A percentile compares a stretch with the other conserved stretches of the same genome.
Conservation (phyloP, 1,140 invertebrate species). For the Onthophagus taurus region DNA sequence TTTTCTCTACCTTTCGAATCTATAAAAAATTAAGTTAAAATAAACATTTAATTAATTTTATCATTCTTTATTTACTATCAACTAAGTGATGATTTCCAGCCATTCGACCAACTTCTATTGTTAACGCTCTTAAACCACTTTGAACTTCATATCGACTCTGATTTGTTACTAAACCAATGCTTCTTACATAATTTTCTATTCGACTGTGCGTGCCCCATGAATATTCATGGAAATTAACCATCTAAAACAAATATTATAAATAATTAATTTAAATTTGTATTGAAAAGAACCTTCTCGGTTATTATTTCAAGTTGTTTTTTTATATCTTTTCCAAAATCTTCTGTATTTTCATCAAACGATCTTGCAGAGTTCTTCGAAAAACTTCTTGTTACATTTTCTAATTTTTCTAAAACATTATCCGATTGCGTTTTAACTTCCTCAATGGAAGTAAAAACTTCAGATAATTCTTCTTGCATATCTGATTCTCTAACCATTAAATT, state of each 20-base stretch:
- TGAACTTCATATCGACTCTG: slow-evolving; percentile 44
- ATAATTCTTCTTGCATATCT: slow-evolving; percentile 29
- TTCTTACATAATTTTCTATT: slow-evolving; percentile 41
- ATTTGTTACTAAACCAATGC: slow-evolving; percentile 42
- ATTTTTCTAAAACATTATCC: slow-evolving; percentile 17
- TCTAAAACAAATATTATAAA: slow-evolving; percentile 32
- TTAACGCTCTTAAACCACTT: slow-evolving; percentile 43
- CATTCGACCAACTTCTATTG: slow-evolving; percentile 33
- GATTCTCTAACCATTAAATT: slow-evolving; percentile 20
- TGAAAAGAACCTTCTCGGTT: slow-evolving; percentile 22
- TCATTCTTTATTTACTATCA: slow-evolving; percentile 11
- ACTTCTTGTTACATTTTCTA: slow-evolving; percentile 18
- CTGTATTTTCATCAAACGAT: too few species aligned
- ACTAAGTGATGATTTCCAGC: slow-evolving; percentile 6
- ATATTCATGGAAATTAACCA: slow-evolving; percentile 47
- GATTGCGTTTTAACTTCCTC: slow-evolving; percentile 27
- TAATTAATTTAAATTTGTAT: slow-evolving; percentile 1
- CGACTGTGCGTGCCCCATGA: slow-evolving; percentile 43
- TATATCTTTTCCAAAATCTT: too few species aligned
- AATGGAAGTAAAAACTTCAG: slow-evolving; percentile 24
- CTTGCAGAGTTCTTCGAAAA: too few species aligned
- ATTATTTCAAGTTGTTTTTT: slow-evolving; percentile 22
- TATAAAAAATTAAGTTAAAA: background rate
- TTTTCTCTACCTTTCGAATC: slow-evolving; percentile 12
- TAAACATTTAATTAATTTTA: too few species aligned